Conservation (phyloP, 2,113 vertebrate species). For the Myodes glareolus region DNA sequence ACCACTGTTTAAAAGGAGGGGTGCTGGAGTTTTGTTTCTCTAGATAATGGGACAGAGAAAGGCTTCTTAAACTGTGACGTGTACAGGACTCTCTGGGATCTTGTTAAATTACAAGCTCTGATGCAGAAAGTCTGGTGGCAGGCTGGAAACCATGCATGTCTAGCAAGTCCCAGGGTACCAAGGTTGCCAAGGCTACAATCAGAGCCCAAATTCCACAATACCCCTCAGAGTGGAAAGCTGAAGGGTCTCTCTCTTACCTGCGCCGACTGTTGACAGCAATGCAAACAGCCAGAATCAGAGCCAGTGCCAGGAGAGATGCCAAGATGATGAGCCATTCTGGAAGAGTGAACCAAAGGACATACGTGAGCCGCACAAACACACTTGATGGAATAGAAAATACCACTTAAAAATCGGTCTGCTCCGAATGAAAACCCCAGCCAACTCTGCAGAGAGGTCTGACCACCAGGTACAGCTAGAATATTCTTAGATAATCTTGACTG, state of each 20-base stretch:
- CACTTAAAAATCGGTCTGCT: background rate
- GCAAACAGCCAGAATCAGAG: slow-evolving; percentile 79
- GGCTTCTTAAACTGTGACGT: background rate
- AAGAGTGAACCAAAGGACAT: background rate
- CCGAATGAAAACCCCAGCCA: background rate
- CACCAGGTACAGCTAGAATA: background rate
- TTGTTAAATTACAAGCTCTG: background rate
- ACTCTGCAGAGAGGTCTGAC: too few species aligned
- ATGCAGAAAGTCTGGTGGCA: background rate
- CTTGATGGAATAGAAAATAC: background rate
- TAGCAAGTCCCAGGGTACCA: background rate
- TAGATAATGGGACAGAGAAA: background rate
- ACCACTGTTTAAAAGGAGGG: background rate
- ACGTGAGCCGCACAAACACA: background rate
- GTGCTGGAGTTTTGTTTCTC: background rate
- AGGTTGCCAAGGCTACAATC: background rate
- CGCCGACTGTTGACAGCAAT: slow-evolving; percentile 80
- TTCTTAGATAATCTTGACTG: background rate
- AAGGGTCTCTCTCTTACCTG: slow-evolving; percentile 64
- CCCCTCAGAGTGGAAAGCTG: background rate
- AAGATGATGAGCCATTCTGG: slow-evolving; percentile 82
- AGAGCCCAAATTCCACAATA: background rate
- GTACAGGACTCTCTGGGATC: background rate
- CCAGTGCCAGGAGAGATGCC: slow-evolving; percentile 79
- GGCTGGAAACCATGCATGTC: background rate